A percentile compares a stretch with the other conserved stretches of the same genome.
phyloP scores from a whole-genome alignment of 1,140 invertebrate species.

The Drosophila lacteicornis region DNA sequence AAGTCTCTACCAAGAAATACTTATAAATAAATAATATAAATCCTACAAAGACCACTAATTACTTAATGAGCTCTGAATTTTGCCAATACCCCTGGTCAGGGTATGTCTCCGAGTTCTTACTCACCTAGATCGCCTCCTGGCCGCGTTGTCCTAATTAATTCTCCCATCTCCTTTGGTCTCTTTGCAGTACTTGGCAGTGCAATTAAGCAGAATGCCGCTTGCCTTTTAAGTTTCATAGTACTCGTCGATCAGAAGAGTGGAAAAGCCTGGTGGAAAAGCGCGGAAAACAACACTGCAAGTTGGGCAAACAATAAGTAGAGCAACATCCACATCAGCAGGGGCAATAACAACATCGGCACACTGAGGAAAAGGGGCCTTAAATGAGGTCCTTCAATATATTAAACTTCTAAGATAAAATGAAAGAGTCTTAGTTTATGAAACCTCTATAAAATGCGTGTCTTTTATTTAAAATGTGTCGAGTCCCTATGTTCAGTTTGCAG shows the following conservation, averaged over 20 bases:
- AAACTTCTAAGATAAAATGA: no score
- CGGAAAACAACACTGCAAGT: constrained; percentile 26
- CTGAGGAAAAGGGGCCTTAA: background rate
- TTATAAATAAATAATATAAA: no score
- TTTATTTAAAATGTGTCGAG: no score
- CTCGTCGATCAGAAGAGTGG: constrained; percentile 15
- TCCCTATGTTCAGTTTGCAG: no score
- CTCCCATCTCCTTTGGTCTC: constrained; percentile 2
- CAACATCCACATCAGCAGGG: background rate
- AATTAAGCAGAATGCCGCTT: constrained; percentile 64
- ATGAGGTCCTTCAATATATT: no score
- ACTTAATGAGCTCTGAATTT: background rate
- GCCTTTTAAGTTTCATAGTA: constrained; percentile 54
- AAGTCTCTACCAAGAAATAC: no score
- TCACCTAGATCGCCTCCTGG: background rate
- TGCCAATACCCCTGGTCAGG: no score
- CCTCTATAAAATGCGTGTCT: no score
- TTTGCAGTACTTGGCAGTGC: constrained; percentile 56
- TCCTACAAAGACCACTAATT: no score
- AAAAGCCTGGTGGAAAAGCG: constrained; percentile 5
- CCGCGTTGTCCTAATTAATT: background rate
- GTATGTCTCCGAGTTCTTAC: background rate
- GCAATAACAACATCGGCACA: background rate
- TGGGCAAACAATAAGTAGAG: constrained; percentile 34
- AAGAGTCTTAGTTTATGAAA: no score